Base-by-base conservation (phyloP, 2,888 invertebrate genomes). In the Ichneumoninae sp. region DNA sequence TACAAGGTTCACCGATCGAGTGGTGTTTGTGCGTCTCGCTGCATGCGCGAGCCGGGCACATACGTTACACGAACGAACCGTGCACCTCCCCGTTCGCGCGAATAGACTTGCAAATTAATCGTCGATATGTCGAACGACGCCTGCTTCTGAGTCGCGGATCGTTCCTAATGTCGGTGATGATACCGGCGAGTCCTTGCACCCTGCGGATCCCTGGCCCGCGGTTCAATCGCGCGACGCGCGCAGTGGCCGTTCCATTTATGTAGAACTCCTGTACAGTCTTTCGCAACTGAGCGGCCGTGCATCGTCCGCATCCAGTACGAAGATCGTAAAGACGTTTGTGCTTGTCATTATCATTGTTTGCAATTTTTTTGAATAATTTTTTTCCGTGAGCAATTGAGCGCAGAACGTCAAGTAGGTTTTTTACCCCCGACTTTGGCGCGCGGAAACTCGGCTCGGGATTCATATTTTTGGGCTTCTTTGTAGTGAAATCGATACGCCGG, bases 91-190 rank as follows among this genome's bases (percentile, higher is more conserved):
- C 36, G 50, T 44, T 4, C 22, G 68, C 74, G 65, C 68, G 70
- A 88, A 87, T 88, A 89, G 89, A 90, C 89, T 90, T 90, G 90
- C 89, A 89, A 90, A 90, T 90, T 84, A 88, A 89, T 88, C 88
- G 84, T 65, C 84, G 86, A 88, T 86, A 87, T 87, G 83, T 88
- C 86, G 86, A 87, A 88, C 86, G 86, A 83, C 72, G 80, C 84
- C 65, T 26, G 74, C 71, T 47, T 57, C 71, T 47, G 68, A 69
- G 68, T 10, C 60, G 74, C 77, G 44, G 66, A 33, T 79, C 50
- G 54, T 72, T 65, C 26, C 16, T 40, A 40, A 40, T 22, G 72
- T 57, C 71, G 71, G 54, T 71, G 54, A 71, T 52, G 36, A 30
- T 40, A 40, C 57, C 57, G 52, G 52, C 33, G 44, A 72, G 74